Evolutionary conservation across 2,113 vertebrate genomes (phyloP), one percentile per base, ranked within the genome.

Genomic region (Xerus inauris): DNA sequence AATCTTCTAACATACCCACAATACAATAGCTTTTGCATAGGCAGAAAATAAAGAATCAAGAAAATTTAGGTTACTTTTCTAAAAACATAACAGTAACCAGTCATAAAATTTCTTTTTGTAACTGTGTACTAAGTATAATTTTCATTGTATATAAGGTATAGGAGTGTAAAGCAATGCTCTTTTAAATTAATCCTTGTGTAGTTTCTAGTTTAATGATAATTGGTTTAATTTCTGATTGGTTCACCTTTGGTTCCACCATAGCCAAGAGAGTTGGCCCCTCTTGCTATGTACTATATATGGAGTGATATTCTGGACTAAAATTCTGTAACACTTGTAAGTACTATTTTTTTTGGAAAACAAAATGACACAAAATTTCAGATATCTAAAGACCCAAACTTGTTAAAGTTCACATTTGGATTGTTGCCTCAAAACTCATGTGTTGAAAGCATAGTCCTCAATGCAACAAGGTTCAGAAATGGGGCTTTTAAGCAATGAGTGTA

Each of bases 331-430:
- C 3, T 10, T 9, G 30, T 71, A 89, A 19, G 2, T 75, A 77
- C 28, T 73, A 91, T 54, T 40, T 22, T 38, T 65, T 79, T 13
- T 3, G 92, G 28, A 42, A 95, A 28, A 94, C 84, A 5, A 88
- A 32, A 40, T 54, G 28, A 65, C 40, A 49, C 30, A 71, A 93
- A 91, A 71, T 22, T 35, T 0, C 32, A 89, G 28, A 42, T 3
- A 77, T 35, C 28, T 69, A 51, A 86, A 54, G 38, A 35, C 64
- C 54, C 5, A 54, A 54, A 8, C 32, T 69, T n/a, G 26, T 57
- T 57, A 28, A 1, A 3, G 59, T 62, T 26, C 59, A 62, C 26
- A 11, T 11, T 24, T 62, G 26, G 22, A 11, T 28, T 62, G 59
- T 28, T 62, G 20, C 26, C 59, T 28, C 57, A 59, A 59, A 59